These are phyloP conservation scores for Monopterus albus DNA, from an alignment of 2,113 vertebrate genomes.

Conservation along the genomic window DNA sequence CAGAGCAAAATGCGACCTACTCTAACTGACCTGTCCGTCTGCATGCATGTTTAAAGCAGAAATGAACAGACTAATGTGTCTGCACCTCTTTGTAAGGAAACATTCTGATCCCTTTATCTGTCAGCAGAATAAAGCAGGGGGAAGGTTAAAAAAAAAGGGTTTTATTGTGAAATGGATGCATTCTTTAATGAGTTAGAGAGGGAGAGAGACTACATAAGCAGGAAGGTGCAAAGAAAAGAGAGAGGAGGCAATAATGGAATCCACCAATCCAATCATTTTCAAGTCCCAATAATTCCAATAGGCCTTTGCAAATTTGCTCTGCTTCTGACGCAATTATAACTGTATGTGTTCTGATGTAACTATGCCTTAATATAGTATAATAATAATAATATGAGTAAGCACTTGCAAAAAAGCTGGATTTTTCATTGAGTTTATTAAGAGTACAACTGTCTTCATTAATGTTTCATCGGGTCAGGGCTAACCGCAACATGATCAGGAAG, in stretches of 20 bases:
- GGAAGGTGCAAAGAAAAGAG: slow-evolving; percentile 36
- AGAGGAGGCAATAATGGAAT: slow-evolving; percentile 70
- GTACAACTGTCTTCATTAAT: slow-evolving; percentile 52
- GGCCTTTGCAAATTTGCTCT: slow-evolving; percentile 56
- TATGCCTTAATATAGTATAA: slow-evolving; percentile 19
- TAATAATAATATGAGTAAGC: slow-evolving; percentile 39
- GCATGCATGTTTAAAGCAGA: slow-evolving; percentile 59
- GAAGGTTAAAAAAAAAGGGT: slow-evolving; percentile 37
- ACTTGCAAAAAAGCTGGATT: slow-evolving; percentile 41
- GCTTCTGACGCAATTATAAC: slow-evolving; percentile 58
- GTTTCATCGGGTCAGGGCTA: slow-evolving; percentile 18
- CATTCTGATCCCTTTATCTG: slow-evolving; percentile 66
- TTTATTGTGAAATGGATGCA: slow-evolving; percentile 73
- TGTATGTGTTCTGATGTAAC: slow-evolving; percentile 53
- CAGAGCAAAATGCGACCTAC: slow-evolving; percentile 19
- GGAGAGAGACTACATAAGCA: slow-evolving; percentile 15
- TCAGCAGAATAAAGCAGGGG: slow-evolving; percentile 62
- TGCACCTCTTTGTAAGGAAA: slow-evolving; percentile 52
- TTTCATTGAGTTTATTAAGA: slow-evolving; percentile 45
- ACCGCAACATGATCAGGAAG: slow-evolving; percentile 1
- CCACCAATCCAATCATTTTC: slow-evolving; percentile 69
- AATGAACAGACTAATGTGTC: slow-evolving; percentile 59
- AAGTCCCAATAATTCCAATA: slow-evolving; percentile 61
- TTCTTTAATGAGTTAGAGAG: slow-evolving; percentile 58
- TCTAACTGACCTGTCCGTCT: slow-evolving; percentile 57